Evolutionary conservation across 2,888 invertebrate species (phyloP), one percentile per base, ranked within the genome.

Genomic region (Drosophila hamatofila): DNA sequence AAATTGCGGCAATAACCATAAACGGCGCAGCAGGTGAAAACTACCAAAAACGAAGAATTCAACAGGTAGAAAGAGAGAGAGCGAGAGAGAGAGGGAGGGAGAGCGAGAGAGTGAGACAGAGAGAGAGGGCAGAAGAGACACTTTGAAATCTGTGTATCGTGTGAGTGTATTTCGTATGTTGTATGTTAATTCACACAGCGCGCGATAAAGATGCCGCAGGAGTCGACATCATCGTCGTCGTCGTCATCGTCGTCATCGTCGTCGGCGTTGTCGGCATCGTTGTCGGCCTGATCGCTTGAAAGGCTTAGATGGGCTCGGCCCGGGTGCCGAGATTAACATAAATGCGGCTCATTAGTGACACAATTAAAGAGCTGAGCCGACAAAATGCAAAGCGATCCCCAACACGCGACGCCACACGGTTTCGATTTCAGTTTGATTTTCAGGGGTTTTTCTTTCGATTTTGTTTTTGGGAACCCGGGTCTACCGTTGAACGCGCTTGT

Each of bases 1-100:
- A 78, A 88, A 87, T 87, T 87, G 90, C 90, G 81, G 90, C 87
- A 90, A 88, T 90, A 87, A 83, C 89, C 90, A 90, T 90, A 90
- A 90, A 90, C 83, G 83, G 73, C 86, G 68, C 87, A 88, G 87
- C 87, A 88, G 87, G 87, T 88, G 87, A 88, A 90, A 86, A 90
- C 81, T 86, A 75, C 90, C 89, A 78, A 86, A 78, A 83, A 83
- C 59, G 54, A 57, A 62, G 61, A 51, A 56, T 30, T n/a, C 30
- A 30, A 18, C 49, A 33, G 49, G 49, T 49, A 49, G 52, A 46
- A 46, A 54, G 61, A 55, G 21, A 41, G 27, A n/a, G 30, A 25
- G 21, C 3, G 18, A 51, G 21, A 12, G 12, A 8, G 54, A 18
- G 37, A n/a, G 25, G 14, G 12, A 2, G 11, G 3, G 39, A 8